A percentile compares a stretch with the other conserved stretches of the same genome.
Conservation (phyloP, 2,797 vertebrate genomes). For the Clarias pachynema region DNA sequence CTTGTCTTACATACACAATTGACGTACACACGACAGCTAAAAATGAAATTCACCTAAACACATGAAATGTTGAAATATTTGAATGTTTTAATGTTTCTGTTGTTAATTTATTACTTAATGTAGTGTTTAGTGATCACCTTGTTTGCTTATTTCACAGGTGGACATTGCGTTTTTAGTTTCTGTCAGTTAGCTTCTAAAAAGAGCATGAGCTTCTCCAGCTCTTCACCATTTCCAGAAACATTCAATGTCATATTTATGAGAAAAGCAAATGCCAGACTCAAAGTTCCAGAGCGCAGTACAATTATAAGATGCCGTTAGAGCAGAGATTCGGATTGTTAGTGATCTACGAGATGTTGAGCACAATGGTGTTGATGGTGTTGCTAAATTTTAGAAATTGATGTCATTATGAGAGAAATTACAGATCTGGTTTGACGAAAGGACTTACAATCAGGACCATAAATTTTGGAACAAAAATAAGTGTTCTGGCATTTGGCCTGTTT, state of each 20-base stretch:
- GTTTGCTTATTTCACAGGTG: not conserved
- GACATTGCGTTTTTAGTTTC: not conserved
- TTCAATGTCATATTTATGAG: not conserved
- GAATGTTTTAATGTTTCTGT: not conserved
- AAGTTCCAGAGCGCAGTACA: not conserved
- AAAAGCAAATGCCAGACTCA: not conserved
- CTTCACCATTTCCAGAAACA: not conserved
- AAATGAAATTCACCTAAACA: not conserved
- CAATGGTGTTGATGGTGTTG: not conserved
- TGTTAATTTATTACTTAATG: not conserved
- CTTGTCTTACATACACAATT: not conserved
- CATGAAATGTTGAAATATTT: too few species aligned
- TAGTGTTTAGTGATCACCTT: not conserved
- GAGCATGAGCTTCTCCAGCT: not conserved
- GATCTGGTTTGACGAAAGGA: not conserved
- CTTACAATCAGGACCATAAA: too few species aligned
- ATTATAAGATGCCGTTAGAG: not conserved
- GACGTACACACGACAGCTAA: not conserved
- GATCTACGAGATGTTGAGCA: not conserved
- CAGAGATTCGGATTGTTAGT: not conserved
- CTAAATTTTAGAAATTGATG: not conserved
- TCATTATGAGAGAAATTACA: not conserved
- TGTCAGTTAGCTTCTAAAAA: not conserved
- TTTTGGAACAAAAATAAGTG: too few species aligned
- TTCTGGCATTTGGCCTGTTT: too few species aligned